These are phyloP conservation scores for Melipona beecheii DNA, from an alignment of 2,888 invertebrate genomes.

Conservation along the genomic window DNA sequence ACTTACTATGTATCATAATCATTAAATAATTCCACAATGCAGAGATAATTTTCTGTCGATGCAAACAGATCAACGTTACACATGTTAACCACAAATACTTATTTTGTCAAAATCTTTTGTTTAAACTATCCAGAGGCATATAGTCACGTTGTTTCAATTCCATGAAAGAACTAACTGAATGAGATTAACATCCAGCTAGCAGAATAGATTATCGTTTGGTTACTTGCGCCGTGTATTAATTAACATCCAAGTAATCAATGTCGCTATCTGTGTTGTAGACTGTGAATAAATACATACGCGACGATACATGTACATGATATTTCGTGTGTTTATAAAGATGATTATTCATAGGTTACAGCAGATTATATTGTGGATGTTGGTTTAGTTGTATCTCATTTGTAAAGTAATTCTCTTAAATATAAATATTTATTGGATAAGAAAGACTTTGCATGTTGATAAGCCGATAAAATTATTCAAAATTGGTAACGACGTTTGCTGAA, in stretches of 20 bases:
- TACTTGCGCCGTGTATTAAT: conserved; percentile 20
- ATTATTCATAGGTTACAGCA: not conserved
- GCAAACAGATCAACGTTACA: not conserved
- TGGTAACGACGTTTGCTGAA: no score
- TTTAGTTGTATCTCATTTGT: not conserved
- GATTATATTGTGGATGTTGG: not conserved
- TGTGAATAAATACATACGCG: conserved; percentile 18
- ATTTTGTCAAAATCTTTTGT: not conserved
- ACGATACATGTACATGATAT: not conserved
- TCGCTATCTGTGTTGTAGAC: conserved; percentile 10
- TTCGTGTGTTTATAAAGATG: not conserved
- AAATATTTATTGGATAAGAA: no score
- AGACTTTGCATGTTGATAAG: no score
- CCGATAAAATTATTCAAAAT: no score
- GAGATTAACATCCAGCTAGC: conserved; percentile 7
- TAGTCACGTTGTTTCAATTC: not conserved
- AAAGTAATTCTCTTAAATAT: no score
- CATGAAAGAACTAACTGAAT: conserved; percentile 23
- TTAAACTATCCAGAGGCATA: not conserved
- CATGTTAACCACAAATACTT: not conserved
- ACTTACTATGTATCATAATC: not conserved
- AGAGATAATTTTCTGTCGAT: not conserved
- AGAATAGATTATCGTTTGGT: not conserved
- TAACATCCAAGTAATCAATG: conserved; percentile 41
- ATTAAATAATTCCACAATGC: not conserved